Evolutionary conservation across 1,140 invertebrate species (phyloP).

Genomic region (Lamellibrachia luymesi): DNA sequence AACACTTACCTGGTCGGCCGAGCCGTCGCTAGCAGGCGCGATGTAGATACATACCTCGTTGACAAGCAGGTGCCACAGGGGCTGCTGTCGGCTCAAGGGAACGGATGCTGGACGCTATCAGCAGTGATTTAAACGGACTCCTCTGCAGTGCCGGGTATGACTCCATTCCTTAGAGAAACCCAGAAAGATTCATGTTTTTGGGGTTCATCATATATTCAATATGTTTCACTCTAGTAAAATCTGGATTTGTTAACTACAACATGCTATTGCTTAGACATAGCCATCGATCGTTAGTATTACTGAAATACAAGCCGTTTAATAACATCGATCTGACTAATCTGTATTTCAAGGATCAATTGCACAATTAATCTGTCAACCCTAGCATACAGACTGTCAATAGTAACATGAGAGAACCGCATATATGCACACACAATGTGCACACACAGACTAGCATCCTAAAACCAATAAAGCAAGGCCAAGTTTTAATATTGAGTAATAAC

Average conservation of each 20-base stretch:
- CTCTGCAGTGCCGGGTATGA: not conserved
- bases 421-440: not conserved
- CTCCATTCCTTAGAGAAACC: not conserved
- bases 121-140: not conserved
- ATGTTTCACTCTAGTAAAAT: not conserved
- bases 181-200: not conserved
- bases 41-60: not conserved
- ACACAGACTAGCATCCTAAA: not conserved
- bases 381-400: not conserved
- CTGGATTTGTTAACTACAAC: not conserved
- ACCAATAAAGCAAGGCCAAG: not conserved
- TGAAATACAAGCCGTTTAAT: not conserved
- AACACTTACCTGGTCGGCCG: not conserved
- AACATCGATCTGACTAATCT: not conserved
- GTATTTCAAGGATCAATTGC: not conserved
- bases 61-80: not conserved
- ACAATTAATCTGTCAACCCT: not conserved
- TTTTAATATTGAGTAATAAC: not conserved
- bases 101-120: not conserved
- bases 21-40: not conserved
- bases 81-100: not conserved
- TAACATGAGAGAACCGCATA: not conserved
- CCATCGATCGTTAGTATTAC: not conserved
- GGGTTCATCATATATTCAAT: not conserved
- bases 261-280: not conserved